phyloP scores from a whole-genome alignment of 2,888 invertebrate species.

The Polydesmus complanatus region DNA sequence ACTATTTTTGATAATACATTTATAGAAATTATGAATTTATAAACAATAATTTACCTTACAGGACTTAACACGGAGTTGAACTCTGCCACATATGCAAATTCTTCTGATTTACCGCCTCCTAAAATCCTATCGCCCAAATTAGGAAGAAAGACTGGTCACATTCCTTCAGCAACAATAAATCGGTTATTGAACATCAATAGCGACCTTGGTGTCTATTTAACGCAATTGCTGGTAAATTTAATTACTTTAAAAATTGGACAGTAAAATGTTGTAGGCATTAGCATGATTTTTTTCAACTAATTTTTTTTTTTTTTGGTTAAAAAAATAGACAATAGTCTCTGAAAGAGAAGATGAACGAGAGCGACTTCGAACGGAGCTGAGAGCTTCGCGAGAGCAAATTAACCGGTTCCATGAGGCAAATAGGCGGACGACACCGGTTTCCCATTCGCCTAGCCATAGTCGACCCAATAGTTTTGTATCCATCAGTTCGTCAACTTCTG shows the following conservation, averaged over 20 bases:
- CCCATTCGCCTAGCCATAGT: constrained; percentile 23
- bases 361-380: constrained; percentile 53
- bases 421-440: constrained; percentile 19
- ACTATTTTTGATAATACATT: too few relatives aligned
- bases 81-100: background rate
- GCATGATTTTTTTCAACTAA: background rate
- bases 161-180: constrained; percentile 46
- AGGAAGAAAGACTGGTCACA: constrained; percentile 28
- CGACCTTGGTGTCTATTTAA: constrained; percentile 49
- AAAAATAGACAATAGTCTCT: constrained; percentile 51
- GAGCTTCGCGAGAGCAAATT: constrained; percentile 51
- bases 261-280: background rate
- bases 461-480: constrained; percentile 28
- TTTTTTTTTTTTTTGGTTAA: background rate
- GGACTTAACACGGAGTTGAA: too few relatives aligned
- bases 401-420: constrained; percentile 21
- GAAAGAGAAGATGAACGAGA: constrained; percentile 61
- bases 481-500: constrained; percentile 22
- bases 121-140: constrained; percentile 28
- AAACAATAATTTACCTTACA: too few relatives aligned
- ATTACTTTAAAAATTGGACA: background rate
- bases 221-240: constrained; percentile 47
- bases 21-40: too few relatives aligned
- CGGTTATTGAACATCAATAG: constrained; percentile 48
- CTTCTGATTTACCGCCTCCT: constrained; percentile 22